These are phyloP conservation scores for Lordiphosa mommai DNA, from an alignment of 1,140 invertebrate species.

Conservation along the genomic window DNA sequence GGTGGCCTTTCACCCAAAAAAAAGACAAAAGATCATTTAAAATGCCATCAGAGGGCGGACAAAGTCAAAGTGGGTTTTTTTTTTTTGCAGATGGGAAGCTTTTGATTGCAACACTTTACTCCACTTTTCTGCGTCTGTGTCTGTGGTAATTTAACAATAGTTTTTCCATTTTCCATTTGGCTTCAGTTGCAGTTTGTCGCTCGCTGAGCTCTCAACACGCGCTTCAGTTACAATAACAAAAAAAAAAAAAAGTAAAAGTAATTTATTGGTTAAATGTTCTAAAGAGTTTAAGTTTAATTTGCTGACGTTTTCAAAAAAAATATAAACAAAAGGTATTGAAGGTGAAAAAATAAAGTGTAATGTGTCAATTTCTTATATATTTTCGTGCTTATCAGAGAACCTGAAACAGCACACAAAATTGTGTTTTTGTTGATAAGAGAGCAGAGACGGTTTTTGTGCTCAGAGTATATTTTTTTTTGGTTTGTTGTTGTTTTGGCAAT, in stretches of 20 bases:
- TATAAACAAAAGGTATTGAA: slow-evolving; percentile 20
- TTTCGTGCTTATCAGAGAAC: slow-evolving; percentile 33
- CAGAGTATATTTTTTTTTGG: neutral
- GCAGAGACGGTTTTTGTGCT: slow-evolving; percentile 10
- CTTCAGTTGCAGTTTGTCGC: slow-evolving; percentile 77
- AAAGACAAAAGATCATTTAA: slow-evolving; percentile 34
- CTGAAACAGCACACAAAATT: slow-evolving; percentile 29
- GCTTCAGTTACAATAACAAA: slow-evolving; percentile 26
- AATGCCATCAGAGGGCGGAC: slow-evolving; percentile 46
- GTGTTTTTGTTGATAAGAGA: slow-evolving; percentile 40
- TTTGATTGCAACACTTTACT: slow-evolving; percentile 57
- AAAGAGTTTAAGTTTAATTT: slow-evolving; percentile 12
- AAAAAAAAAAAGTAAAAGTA: slow-evolving; percentile 1
- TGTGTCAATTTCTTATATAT: slow-evolving; percentile 13
- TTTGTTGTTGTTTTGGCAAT: neutral
- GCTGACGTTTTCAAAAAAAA: neutral
- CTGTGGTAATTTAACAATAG: slow-evolving; percentile 56
- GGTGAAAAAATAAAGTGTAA: slow-evolving; percentile 11
- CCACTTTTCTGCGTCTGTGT: slow-evolving; percentile 59
- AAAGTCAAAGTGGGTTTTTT: slow-evolving; percentile 42
- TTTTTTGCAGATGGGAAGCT: neutral
- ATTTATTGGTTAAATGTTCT: slow-evolving; percentile 6
- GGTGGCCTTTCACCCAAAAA: slow-evolving; percentile 52
- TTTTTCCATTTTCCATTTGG: slow-evolving; percentile 48
- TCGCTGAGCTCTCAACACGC: slow-evolving; percentile 40